Conservation (phyloP, 2,797 vertebrate species). For the Remorina albescens region DNA sequence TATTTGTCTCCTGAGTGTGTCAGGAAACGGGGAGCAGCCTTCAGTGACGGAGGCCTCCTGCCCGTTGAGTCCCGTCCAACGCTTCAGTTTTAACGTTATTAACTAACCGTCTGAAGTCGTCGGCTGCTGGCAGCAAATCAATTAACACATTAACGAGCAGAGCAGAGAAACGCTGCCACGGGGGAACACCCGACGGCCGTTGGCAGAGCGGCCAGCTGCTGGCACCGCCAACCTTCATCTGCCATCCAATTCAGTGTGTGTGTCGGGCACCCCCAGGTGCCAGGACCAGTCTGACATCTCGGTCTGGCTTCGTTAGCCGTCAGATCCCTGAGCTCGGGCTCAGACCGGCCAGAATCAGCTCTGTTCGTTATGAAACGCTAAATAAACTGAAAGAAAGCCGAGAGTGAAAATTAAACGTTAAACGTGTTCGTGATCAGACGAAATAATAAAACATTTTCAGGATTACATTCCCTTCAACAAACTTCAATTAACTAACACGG, state of each 20-base stretch:
- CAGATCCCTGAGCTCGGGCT: not conserved
- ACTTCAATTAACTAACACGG: too few relatives aligned
- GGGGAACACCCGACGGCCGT: constrained; percentile 47
- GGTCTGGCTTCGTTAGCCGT: not conserved
- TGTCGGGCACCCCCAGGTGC: constrained; percentile 18
- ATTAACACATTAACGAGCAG: constrained; percentile 55
- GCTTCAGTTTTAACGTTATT: constrained; percentile 29
- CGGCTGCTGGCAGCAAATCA: constrained; percentile 36
- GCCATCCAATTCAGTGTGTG: constrained; percentile 3
- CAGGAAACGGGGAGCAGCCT: not conserved
- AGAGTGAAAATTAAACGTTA: not conserved
- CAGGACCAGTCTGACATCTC: constrained; percentile 1
- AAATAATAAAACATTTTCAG: too few relatives aligned
- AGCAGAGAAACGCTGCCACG: constrained; percentile 16
- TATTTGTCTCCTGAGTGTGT: not conserved
- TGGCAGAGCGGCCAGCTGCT: constrained; percentile 43
- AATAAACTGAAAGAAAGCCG: not conserved
- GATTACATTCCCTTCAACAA: too few relatives aligned
- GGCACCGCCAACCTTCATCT: constrained; percentile 40
- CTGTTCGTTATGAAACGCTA: not conserved
- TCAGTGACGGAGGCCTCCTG: not conserved
- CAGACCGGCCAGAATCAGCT: not conserved
- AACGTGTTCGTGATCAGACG: not conserved
- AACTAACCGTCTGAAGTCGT: constrained; percentile 1
- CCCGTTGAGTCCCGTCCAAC: not conserved